A percentile compares a stretch with the other conserved stretches of the same genome.
phyloP scores from a whole-genome alignment of 2,888 invertebrate genomes.

The Leuctra nigra region DNA sequence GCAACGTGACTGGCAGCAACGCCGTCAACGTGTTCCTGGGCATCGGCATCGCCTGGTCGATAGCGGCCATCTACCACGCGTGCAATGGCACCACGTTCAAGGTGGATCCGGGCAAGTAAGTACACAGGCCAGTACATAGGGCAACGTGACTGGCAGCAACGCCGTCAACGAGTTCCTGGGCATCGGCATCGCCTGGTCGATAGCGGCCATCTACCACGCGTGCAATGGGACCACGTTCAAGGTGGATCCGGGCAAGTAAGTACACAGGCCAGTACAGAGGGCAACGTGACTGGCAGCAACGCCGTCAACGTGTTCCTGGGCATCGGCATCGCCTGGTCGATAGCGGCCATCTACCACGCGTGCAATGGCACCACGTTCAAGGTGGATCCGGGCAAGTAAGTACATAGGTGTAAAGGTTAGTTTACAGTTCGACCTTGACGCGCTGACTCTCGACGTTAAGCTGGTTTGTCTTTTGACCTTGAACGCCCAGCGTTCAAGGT shows the following conservation, averaged over 20 bases:
- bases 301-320: slow-evolving; percentile 99
- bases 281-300: slow-evolving; percentile 98
- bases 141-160: slow-evolving; percentile 98
- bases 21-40: slow-evolving; percentile 99
- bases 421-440: too few species aligned
- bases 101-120: slow-evolving; percentile 76
- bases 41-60: slow-evolving; percentile 97
- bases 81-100: slow-evolving; percentile 52
- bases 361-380: slow-evolving; percentile 52
- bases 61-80: slow-evolving; percentile 89
- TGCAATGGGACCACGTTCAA: slow-evolving; percentile 52
- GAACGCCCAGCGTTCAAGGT: too few species aligned
- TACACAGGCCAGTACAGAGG: too few species aligned
- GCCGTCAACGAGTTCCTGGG: slow-evolving; percentile 99
- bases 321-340: slow-evolving; percentile 97
- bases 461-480: too few species aligned
- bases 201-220: slow-evolving; percentile 89
- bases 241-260: slow-evolving; percentile 76
- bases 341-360: slow-evolving; percentile 89
- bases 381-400: slow-evolving; percentile 76
- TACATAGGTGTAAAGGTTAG: too few species aligned
- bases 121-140: too few species aligned
- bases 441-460: too few species aligned
- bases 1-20: slow-evolving; percentile 98
- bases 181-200: slow-evolving; percentile 97